Base-by-base conservation (phyloP, 1,140 invertebrate genomes). In the Drosophila hydei region DNA sequence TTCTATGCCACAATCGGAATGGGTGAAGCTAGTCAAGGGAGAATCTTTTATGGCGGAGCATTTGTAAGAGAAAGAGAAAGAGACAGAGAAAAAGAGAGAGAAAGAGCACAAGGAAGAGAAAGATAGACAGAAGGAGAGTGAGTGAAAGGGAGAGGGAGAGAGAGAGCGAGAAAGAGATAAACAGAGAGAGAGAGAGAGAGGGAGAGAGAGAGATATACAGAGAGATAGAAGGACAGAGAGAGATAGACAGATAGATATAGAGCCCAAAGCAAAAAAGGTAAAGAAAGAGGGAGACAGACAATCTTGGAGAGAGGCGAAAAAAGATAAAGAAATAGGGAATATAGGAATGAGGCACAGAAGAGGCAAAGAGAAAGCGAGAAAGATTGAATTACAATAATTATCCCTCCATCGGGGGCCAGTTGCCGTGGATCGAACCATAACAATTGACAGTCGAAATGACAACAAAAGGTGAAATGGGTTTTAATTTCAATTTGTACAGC, bases 401-500 rank as follows among this genome's bases (percentile, higher is more conserved):
- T 16, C 6, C 2, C 1, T 8, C 16, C n/a, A 42, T 16, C 14
- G 5, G 16, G 11, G 42, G 56, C 3, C 16, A 33, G n/a, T 25
- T 56, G 56, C 1, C 25, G 33, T 42, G 38, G 25, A 25, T 59
- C 42, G 45, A 59, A 59, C 4, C 42, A 59, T 33, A 47, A 59
- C 56, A 59, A 59, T 47, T 19, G 21, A 0, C n/a, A 2, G 30
- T 2, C 38, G 38, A 14, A 42, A 7, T 9, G 23, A 23, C 12
- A 42, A n/a, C 19, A 2, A 18, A 38, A 18, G 21, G 36, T 16
- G 54, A 11, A 25, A 56, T 23, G 36, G 79, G 68, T 73, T 79
- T 84, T 75, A 84, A 84, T 79, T 84, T 84, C 75, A 77, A 81
- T 81, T 81, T 69, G 43, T 42, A 51, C 61, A 72, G 69, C 79